These are phyloP conservation scores for Agrilus biguttatus DNA, from an alignment of 2,888 invertebrate species.

Conservation along the genomic window DNA sequence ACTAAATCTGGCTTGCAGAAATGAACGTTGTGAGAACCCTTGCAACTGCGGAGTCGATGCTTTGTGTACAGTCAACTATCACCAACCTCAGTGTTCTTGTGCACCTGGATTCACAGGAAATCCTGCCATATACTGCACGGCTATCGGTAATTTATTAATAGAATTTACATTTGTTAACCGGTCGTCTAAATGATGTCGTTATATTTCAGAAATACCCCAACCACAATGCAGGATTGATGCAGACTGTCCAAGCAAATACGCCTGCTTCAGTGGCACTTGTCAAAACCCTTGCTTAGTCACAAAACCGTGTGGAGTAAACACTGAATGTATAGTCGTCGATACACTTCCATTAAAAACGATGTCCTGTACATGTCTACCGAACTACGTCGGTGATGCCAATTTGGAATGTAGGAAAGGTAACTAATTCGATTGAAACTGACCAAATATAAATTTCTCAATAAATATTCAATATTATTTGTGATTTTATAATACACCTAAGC, in stretches of 20 bases:
- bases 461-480: slow-evolving; percentile 5
- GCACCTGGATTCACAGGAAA: slow-evolving; percentile 71
- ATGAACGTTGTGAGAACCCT: slow-evolving; percentile 67
- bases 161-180: neutral
- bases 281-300: slow-evolving; percentile 67
- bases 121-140: slow-evolving; percentile 50
- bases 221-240: slow-evolving; percentile 64
- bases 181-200: slow-evolving; percentile 2
- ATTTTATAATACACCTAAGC: no score
- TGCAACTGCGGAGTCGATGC: slow-evolving; percentile 72
- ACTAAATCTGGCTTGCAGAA: slow-evolving; percentile 61
- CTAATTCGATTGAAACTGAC: neutral
- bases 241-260: slow-evolving; percentile 72
- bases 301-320: slow-evolving; percentile 65
- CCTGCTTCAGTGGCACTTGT: slow-evolving; percentile 67
- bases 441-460: neutral
- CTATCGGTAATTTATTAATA: slow-evolving; percentile 32
- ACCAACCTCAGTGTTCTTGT: slow-evolving; percentile 65
- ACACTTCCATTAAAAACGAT: slow-evolving; percentile 77
- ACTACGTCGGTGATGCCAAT: slow-evolving; percentile 75
- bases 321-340: slow-evolving; percentile 72
- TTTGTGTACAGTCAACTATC: slow-evolving; percentile 62
- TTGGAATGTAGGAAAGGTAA: slow-evolving; percentile 48
- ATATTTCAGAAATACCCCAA: slow-evolving; percentile 28
- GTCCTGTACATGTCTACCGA: slow-evolving; percentile 73